Evolutionary conservation across 2,113 vertebrate species (phyloP), one percentile per base, ranked within the genome.

Genomic region (Gadus macrocephalus): DNA sequence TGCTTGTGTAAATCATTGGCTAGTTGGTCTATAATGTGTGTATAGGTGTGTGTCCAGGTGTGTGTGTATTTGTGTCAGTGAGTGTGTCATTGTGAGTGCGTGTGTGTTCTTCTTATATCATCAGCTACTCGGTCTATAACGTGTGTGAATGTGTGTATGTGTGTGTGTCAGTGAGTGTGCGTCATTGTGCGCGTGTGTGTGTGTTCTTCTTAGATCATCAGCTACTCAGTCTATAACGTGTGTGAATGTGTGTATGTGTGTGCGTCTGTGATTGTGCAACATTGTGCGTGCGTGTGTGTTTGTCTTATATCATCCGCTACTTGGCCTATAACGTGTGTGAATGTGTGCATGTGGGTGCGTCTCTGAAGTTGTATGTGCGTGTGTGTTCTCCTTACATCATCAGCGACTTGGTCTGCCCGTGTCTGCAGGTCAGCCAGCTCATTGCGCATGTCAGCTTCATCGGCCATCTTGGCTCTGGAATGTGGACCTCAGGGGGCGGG

Each of bases 401-500:
- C 96, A 0, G 93, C 93, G 69, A 99, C 87, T 89, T 98, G 95
- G 89, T 98, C 97, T 0, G 96, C 97, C 64, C 95, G 92, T 71
- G 95, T 90, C 90, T 99, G 97, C 94, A 99, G 95, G 89, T 98
- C 95, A 17, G 95, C 90, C 89, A 99, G 87, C 89, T 98, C 96
- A 89, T 98, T 99, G 90, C 97, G 96, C 97, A 98, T 99, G 80
- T 98, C 96, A 0, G 95, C 89, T 12, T 99, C 96, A 71, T 99
- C 95, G 0, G 95, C 96, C 97, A 99, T 99, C 82, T 38, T 71
- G 81, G 88, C 77, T 80, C 77, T 71, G 80, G 73, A 88, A 82
- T 17, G 60, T 90, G 85, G 79, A 79, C 68, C 78, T 83, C 85
- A 86, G 82, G 75, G 71, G 38, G 58, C 68, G 71, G 81, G 66